These are phyloP conservation scores for Hylyphantes graminicola DNA, from an alignment of 1,140 invertebrate species.

Conservation along the genomic window DNA sequence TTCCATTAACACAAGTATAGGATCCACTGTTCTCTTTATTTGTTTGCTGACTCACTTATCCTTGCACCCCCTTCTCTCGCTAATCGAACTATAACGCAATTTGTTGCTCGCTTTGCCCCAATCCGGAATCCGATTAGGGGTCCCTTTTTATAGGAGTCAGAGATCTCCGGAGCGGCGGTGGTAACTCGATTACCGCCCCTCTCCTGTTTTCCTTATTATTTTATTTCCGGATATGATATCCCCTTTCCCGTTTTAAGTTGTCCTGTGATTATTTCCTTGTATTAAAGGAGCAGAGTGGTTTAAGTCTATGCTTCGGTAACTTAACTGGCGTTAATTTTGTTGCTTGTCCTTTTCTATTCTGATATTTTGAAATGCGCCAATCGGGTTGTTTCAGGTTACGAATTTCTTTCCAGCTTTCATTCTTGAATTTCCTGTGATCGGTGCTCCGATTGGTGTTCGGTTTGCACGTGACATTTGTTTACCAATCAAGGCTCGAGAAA, in stretches of 20 bases:
- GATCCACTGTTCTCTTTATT: background rate
- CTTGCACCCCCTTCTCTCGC: constrained; percentile 13
- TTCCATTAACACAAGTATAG: constrained; percentile 9
- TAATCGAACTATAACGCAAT: constrained; percentile 36
- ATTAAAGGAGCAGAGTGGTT: background rate
- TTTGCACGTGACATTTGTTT: no score
- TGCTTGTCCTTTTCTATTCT: no score
- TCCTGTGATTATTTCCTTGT: background rate
- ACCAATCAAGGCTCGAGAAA: no score
- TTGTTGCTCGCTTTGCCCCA: constrained; percentile 16
- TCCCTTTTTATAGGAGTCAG: background rate
- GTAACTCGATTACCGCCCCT: constrained; percentile 29
- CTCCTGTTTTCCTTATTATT: background rate
- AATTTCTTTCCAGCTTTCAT: no score
- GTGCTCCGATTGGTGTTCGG: no score
- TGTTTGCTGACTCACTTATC: constrained; percentile 25
- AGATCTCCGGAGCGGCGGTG: constrained; percentile 1
- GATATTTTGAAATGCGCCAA: no score
- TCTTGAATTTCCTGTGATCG: no score
- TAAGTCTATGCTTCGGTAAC: no score
- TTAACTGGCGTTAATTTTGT: no score
- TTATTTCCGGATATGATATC: background rate
- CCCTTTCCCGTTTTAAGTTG: background rate
- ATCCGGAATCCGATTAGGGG: constrained; percentile 18
- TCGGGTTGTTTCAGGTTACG: no score